These are phyloP conservation scores for Euproctis similis DNA, from an alignment of 2,888 invertebrate species.

Conservation along the genomic window DNA sequence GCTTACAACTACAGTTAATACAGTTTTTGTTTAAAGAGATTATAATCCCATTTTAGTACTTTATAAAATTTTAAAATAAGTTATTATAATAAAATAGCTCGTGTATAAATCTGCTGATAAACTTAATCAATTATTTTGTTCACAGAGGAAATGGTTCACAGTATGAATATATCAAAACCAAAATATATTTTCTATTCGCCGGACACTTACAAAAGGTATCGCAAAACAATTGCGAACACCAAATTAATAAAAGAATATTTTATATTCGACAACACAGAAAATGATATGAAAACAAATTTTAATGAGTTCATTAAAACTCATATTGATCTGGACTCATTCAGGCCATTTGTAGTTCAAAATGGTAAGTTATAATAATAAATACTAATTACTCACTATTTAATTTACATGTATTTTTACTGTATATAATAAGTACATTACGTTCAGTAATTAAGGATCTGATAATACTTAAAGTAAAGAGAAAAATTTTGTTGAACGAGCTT, in stretches of 20 bases:
- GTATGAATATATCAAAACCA: conserved; percentile 44
- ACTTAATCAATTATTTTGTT: conserved; percentile 13
- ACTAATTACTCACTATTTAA: too few relatives aligned
- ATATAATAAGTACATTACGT: too few relatives aligned
- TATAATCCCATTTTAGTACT: too few relatives aligned
- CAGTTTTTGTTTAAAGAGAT: too few relatives aligned
- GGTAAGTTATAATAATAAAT: conserved; percentile 34
- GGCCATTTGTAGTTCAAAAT: conserved; percentile 23
- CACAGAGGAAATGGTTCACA: conserved; percentile 48
- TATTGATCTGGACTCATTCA: conserved; percentile 27
- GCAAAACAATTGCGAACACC: conserved; percentile 24
- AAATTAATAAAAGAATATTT: conserved; percentile 29
- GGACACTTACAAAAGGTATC: conserved; percentile 30
- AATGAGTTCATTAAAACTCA: conserved; percentile 23
- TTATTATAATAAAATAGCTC: not conserved
- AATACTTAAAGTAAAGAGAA: too few relatives aligned
- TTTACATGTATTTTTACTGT: too few relatives aligned
- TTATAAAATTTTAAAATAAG: too few relatives aligned
- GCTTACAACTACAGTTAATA: too few relatives aligned
- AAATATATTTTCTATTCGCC: conserved; percentile 46
- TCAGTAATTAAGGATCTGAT: too few relatives aligned
- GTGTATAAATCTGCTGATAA: not conserved
- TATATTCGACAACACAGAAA: conserved; percentile 30
- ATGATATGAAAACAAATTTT: conserved; percentile 24
- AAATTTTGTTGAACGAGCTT: too few relatives aligned